Percentiles rank a stretch among this genome's conserved stretches.
phyloP scores from a whole-genome alignment of 2,888 invertebrate species.

The Actias luna region DNA sequence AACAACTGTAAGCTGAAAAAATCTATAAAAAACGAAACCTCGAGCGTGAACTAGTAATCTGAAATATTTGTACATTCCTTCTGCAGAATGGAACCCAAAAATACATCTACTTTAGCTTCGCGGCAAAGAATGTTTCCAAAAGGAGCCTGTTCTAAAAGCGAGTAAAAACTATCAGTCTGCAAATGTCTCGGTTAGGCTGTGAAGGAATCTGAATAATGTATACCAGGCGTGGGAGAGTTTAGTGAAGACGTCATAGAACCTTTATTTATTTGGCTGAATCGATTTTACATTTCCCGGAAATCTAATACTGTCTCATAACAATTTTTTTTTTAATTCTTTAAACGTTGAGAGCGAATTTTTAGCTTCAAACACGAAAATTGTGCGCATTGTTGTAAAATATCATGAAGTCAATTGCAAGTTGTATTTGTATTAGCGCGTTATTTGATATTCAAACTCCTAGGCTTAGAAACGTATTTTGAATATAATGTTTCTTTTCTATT shows the following conservation, averaged over 20 bases:
- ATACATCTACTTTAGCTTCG: background rate
- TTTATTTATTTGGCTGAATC: background rate
- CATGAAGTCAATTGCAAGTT: too few relatives aligned
- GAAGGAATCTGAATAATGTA: conserved; percentile 3
- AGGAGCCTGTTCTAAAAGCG: background rate
- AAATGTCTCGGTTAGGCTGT: background rate
- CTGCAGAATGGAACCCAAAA: background rate
- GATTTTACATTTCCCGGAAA: background rate
- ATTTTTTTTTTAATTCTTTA: too few relatives aligned
- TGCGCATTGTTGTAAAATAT: too few relatives aligned
- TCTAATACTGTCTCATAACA: too few relatives aligned
- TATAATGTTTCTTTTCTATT: too few relatives aligned
- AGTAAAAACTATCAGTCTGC: background rate
- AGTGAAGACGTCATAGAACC: background rate
- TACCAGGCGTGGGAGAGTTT: conserved; percentile 2
- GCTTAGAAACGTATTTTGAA: too few relatives aligned
- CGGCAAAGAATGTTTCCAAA: background rate
- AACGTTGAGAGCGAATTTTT: too few relatives aligned
- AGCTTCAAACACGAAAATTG: too few relatives aligned
- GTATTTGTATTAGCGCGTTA: too few relatives aligned
- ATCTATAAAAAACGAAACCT: background rate
- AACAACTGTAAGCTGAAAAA: too few relatives aligned
- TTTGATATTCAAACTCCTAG: too few relatives aligned
- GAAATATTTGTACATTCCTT: background rate
- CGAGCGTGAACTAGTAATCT: background rate